Evolutionary conservation across 2,888 invertebrate species (phyloP), one percentile per base, ranked within the genome.

Genomic region (Andrena fulva): DNA sequence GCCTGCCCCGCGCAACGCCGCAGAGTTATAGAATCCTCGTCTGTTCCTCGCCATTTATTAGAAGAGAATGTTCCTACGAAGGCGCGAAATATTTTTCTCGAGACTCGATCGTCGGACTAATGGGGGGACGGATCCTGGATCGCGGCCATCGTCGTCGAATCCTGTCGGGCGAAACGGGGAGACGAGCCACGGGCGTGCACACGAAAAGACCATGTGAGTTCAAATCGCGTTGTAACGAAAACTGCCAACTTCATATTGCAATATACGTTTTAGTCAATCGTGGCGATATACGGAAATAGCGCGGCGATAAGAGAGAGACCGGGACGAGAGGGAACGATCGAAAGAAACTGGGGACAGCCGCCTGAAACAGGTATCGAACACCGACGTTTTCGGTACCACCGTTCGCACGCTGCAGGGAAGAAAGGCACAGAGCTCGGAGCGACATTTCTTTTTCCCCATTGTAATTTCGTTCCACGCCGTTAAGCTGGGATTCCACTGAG

Each of bases 171-270:
- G n/a, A 27, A 67, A 7, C 24, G 54, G 54, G 54, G 27, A 60
- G 73, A 50, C 70, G 68, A 56, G 69, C 77, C 77, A 73, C 60
- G 64, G 67, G 70, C 72, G 75, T 75, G 85, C 73, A 75, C 64
- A 72, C 64, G 77, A 84, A 56, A 80, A 85, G 78, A 82, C 80
- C 82, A 80, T 85, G 88, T 82, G 87, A 91, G 89, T 91, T 91
- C 89, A 89, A 91, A 91, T 90, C 87, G 91, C 91, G 86, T 91
- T 91, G 80, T 85, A 91, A 92, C 91, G 89, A 91, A 92, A 92
- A 92, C 92, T 93, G 93, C 93, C 93, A 93, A 93, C 91, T 91
- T 92, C 91, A 91, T 92, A 92, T 92, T 92, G 86, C 87, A 89
- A 89, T 88, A 91, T 90, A 92, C 89, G 89, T 91, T 90, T 89